Base-by-base conservation (phyloP, 2,797 vertebrate species). In the Pipistrellus pygmaeus region DNA sequence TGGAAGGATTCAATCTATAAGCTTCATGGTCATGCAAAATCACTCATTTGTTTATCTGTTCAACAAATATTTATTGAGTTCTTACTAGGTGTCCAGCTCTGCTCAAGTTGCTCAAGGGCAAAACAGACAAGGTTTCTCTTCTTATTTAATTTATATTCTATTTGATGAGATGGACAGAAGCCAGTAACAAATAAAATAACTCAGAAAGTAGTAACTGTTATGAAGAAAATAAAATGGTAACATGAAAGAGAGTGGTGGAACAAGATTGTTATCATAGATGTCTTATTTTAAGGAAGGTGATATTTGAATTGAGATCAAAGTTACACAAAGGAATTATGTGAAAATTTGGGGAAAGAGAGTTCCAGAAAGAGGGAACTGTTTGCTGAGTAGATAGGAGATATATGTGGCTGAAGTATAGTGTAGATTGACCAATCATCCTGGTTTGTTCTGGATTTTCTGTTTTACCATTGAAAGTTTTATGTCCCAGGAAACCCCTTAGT, bases 121-220 rank as follows among this genome's bases (percentile, higher is more conserved):
- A 91, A 85, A 85, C 15, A 78, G 11, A 7, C n/a, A 85, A 85
- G 35, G 25, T 6, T 73, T 81, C 7, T 44, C 27, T 38, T 88
- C 23, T 87, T 66, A 78, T 87, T 94, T 94, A 80, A 76, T 8
- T 77, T 73, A 32, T 44, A 66, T 60, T 95, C 44, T 88, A 66
- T 82, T 92, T 60, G 15, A 23, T 69, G 51, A 90, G 11, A 41
- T 30, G 78, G 60, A 88, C 4, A 91, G 55, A 57, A 23, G 23
- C 11, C 96, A 85, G 30, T 8, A 83, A 23, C 8, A 64, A 83
- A 23, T 6, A 64, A 84, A 75, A 55, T 44, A 93, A 77, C 91
- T 93, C 41, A 94, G 41, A 72, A 80, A 83, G 20, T 66, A 55
- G 68, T 25, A 84, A 64, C 3, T 57, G 7, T 89, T 92, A 80